A percentile compares a stretch with the other conserved stretches of the same genome.
phyloP scores from a whole-genome alignment of 2,888 invertebrate genomes.

The Brachyptera risi region DNA sequence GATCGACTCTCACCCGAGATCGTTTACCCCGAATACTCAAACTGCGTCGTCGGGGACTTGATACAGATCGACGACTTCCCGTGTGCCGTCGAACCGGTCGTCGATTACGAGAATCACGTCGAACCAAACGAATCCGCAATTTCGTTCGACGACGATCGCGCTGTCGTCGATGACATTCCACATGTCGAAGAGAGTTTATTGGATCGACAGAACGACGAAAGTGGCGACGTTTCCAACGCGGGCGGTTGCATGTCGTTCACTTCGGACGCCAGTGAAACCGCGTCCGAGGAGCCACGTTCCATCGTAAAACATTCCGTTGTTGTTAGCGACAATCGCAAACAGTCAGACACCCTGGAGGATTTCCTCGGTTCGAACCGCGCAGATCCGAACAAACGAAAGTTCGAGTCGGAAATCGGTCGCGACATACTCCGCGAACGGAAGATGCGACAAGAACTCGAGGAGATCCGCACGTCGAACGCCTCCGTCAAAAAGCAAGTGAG shows the following conservation, averaged over 20 bases:
- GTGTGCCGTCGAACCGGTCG: background rate
- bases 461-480: slow-evolving; percentile 24
- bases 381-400: slow-evolving; percentile 40
- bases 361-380: background rate
- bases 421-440: slow-evolving; percentile 48
- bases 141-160: background rate
- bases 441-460: slow-evolving; percentile 45
- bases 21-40: background rate
- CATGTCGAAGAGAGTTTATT: background rate
- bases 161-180: background rate
- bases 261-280: background rate
- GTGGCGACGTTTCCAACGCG: too few species aligned
- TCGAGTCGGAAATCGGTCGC: slow-evolving; percentile 49
- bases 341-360: background rate
- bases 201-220: too few species aligned
- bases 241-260: background rate
- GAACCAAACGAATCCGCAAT: background rate
- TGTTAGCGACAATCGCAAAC: background rate
- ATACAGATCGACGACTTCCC: background rate
- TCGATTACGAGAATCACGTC: background rate
- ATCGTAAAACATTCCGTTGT: too few species aligned
- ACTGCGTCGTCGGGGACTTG: background rate
- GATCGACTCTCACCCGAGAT: background rate
- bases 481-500: slow-evolving; percentile 41
- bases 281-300: background rate